Evolutionary conservation across 1,140 invertebrate genomes (phyloP), one percentile per base, ranked within the genome.

Genomic region (Periplaneta americana): DNA sequence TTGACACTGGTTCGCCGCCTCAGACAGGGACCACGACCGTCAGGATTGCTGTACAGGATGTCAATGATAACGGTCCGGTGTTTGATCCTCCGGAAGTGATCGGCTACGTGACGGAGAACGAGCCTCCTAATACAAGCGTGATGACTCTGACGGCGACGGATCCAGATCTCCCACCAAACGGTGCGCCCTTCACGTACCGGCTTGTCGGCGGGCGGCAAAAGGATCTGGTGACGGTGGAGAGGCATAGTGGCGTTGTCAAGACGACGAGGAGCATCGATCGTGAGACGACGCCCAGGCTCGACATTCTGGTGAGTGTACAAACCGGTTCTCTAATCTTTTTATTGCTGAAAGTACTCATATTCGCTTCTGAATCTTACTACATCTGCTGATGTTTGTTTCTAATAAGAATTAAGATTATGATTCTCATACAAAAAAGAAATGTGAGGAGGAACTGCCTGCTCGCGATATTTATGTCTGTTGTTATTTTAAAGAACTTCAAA

Each of bases 41-140:
- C 0, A 93, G 92, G 85, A 93, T 98, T 75, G 89, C 91, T 35
- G 83, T 98, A 2, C 90, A 92, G 17, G 98, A 99, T 87, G 91
- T 98, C 13, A 99, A 99, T 87, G 98, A 99, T 84, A 99, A 98
- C 86, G 96, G 95, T 0, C 98, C 98, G 0, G 87, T 93, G 9
- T 97, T 99, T 85, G 93, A 95, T 80, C 88, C 93, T 0, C 88
- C 91, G 0, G 92, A 93, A 48, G 89, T 94, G 15, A 88, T 93
- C 35, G 97, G 95, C 0, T 93, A 94, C 83, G 92, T 98, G 0
- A 91, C 91, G 57, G 98, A 99, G 89, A 98, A 98, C 86, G 95
- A 97, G 88, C 95, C 95, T 0, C 90, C 94, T 5, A 95, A 94
- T 81, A 95, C 95, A 0, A 94, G 92, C 82, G 93, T 99, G 0